Evolutionary conservation across 2,113 vertebrate genomes (phyloP).

Genomic region (Pedionomus torquatus): DNA sequence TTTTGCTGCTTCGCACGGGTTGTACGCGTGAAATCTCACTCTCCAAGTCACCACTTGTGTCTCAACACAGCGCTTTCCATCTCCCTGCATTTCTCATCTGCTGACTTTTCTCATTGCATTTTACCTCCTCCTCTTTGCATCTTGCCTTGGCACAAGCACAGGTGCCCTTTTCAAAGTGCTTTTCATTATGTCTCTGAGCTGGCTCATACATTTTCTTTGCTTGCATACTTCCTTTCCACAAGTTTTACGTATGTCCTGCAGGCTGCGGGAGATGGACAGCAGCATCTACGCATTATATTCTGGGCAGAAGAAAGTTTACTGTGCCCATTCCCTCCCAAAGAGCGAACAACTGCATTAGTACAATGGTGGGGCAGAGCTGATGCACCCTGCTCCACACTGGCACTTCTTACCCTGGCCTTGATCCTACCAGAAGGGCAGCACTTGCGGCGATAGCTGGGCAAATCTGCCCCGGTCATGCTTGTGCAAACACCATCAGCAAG

Average conservation of each 20-base stretch:
- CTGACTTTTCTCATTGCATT: not conserved
- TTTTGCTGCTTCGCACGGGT: not conserved
- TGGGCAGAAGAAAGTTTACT: not conserved
- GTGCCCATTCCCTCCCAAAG: not conserved
- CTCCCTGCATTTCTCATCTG: not conserved
- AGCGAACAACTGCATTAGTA: not conserved
- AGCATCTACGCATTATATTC: accelerated
- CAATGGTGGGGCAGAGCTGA: not conserved
- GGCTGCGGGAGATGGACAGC: not conserved
- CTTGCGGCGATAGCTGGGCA: not conserved
- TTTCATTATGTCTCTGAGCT: not conserved
- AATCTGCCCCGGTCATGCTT: not conserved
- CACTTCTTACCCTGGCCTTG: not conserved
- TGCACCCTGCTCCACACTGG: not conserved
- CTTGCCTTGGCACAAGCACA: not conserved
- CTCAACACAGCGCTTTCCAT: not conserved
- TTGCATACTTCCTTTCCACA: not conserved
- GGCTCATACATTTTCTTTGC: not conserved
- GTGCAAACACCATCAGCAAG: not conserved
- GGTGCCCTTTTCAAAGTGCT: not conserved
- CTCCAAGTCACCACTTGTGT: not conserved
- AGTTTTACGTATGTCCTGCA: not conserved
- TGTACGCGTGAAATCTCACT: not conserved
- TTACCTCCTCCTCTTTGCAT: not conserved
- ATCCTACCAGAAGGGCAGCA: not conserved